Conservation (phyloP, 2,888 invertebrate genomes). For the Phasia obesa region DNA sequence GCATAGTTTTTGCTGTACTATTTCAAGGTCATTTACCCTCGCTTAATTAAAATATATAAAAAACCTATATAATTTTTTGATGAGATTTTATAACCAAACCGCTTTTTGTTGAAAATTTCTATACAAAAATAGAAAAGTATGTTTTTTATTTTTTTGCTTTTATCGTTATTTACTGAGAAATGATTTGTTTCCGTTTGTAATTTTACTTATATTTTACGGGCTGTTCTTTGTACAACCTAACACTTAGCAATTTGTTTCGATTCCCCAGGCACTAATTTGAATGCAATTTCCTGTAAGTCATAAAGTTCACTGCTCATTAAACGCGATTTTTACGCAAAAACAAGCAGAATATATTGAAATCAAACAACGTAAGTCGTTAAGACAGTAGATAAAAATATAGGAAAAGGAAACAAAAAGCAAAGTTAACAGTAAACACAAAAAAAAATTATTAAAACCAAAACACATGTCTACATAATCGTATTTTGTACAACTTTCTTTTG, state of each 20-base stretch:
- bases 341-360: conserved; percentile 47
- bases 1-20: too few relatives aligned
- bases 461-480: too few relatives aligned
- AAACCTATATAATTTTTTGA: too few relatives aligned
- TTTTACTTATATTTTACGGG: conserved; percentile 26
- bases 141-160: not conserved
- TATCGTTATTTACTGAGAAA: conserved; percentile 15
- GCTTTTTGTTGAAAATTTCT: too few relatives aligned
- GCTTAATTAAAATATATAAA: too few relatives aligned
- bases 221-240: conserved; percentile 44
- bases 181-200: conserved; percentile 22
- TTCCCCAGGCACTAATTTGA: conserved; percentile 68
- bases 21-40: too few relatives aligned
- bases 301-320: conserved; percentile 70
- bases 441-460: too few relatives aligned
- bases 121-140: not conserved
- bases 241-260: conserved; percentile 62
- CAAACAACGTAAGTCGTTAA: conserved; percentile 25
- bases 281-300: conserved; percentile 67
- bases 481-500: too few relatives aligned
- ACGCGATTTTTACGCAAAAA: conserved; percentile 59
- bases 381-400: not conserved
- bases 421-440: not conserved
- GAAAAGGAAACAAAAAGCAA: not conserved
- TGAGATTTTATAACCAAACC: too few relatives aligned